Evolutionary conservation across 1,140 invertebrate species (phyloP).

Genomic region (Littorina saxatilis): DNA sequence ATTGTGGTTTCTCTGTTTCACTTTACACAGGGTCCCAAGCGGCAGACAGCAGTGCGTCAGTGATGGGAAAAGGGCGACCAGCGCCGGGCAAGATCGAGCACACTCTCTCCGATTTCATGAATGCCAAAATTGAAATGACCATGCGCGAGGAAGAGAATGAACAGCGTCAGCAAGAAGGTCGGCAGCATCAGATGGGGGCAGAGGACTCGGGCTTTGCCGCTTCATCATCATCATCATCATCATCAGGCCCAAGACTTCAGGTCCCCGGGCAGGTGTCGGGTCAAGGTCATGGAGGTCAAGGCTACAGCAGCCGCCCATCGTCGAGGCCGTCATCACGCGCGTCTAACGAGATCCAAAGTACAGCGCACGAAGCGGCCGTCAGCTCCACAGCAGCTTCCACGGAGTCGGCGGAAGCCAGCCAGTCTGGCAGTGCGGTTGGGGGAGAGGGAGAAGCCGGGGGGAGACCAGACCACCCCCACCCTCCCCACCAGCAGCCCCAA

Average conservation of each 20-base stretch:
- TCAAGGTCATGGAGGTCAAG: neutral
- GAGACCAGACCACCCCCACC: neutral
- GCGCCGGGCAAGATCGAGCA: constrained; percentile 23
- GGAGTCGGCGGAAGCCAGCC: constrained; percentile 19
- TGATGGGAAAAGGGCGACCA: constrained; percentile 4
- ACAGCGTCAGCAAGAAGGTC: constrained; percentile 17
- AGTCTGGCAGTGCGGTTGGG: neutral
- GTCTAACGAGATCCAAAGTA: constrained; percentile 11
- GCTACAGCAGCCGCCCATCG: constrained; percentile 4
- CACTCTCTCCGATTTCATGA: constrained; percentile 40
- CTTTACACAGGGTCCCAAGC: constrained; percentile 34
- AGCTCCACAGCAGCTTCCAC: constrained; percentile 29
- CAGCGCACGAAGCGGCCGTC: constrained; percentile 22
- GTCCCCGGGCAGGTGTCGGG: neutral
- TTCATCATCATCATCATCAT: neutral
- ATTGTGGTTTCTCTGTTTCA: no score
- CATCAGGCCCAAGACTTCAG: neutral
- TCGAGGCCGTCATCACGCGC: constrained; percentile 22
- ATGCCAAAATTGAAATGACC: constrained; percentile 41
- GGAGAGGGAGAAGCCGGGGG: neutral
- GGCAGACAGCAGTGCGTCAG: constrained; percentile 45
- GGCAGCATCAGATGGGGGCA: constrained; percentile 6
- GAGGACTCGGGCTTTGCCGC: neutral
- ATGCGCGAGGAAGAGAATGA: constrained; percentile 29
- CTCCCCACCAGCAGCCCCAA: neutral